Base-by-base conservation (phyloP, 2,888 invertebrate species). In the Netelia melanura region DNA sequence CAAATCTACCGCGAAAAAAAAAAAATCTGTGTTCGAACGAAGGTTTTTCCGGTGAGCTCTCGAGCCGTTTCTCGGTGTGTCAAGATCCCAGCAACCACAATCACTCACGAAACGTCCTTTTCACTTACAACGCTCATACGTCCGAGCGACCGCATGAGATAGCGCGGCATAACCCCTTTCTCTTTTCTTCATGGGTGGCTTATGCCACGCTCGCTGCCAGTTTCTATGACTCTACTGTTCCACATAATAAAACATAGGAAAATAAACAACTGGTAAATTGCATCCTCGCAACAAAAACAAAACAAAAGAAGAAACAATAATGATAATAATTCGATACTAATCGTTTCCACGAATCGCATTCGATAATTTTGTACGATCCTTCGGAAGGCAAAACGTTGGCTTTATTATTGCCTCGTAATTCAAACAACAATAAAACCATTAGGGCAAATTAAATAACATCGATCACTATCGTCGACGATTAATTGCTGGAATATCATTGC, bases 71-170 rank as follows among this genome's bases (percentile, higher is more conserved):
- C 64, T 44, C 61, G 70, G 90, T 84, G 89, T 89, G 93, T 93
- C 93, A 93, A 91, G 92, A 93, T 91, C 90, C 89, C 88, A 87
- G 91, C 89, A 91, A 90, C 92, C 92, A 92, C 93, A 93, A 93
- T 93, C 93, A 93, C 90, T 93, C 93, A 93, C 87, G 90, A 90
- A 75, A 89, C 92, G 93, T 93, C 93, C 90, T 92, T 92, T 90
- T 91, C 92, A 91, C 89, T 93, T 93, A 93, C 91, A 87, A 88
- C 91, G 84, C 91, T 93, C 93, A 93, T 93, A 93, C 91, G 91
- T 93, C 90, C 91, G 38, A 14, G 43, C n/a, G 30, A 64, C 56
- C 48, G 65, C 90, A 91, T 91, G 91, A 90, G 88, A 87, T 77
- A 81, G 76, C 44, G 58, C 43, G 21, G 68, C 75, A 88, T 85